Conservation (phyloP, 1,140 invertebrate genomes). For the Drosophila murphyi region DNA sequence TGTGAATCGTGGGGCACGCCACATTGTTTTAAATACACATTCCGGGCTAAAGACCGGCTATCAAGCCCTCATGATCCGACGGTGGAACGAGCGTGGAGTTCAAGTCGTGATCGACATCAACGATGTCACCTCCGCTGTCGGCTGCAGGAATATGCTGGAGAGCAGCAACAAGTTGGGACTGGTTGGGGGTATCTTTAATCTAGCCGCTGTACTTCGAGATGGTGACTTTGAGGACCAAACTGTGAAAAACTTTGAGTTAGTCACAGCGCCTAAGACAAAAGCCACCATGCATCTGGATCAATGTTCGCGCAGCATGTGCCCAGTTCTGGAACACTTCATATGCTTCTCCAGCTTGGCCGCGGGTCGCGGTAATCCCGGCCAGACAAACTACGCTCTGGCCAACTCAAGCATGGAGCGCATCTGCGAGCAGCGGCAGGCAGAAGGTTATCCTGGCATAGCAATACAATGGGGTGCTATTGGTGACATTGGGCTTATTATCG, state of each 20-base stretch:
- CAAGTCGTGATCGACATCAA: slow-evolving; percentile 90
- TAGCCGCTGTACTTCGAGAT: slow-evolving; percentile 95
- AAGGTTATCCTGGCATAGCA: slow-evolving; percentile 92
- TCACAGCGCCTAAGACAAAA: slow-evolving; percentile 92
- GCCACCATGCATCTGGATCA: slow-evolving; percentile 92
- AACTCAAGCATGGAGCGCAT: slow-evolving; percentile 98
- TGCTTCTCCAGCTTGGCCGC: slow-evolving; percentile 98
- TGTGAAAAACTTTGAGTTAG: slow-evolving; percentile 90
- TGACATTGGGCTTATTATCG: slow-evolving; percentile 96
- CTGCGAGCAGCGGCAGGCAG: slow-evolving; percentile 91
- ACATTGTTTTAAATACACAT: slow-evolving; percentile 94
- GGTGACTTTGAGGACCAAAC: slow-evolving; percentile 95
- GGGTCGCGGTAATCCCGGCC: slow-evolving; percentile 96
- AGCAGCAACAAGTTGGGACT: slow-evolving; percentile 90
- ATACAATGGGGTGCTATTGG: slow-evolving; percentile 99
- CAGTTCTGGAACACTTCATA: slow-evolving; percentile 94
- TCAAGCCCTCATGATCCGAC: slow-evolving; percentile 91
- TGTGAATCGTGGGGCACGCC: slow-evolving; percentile 91
- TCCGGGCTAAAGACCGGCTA: slow-evolving; percentile 95
- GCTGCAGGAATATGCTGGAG: slow-evolving; percentile 89
- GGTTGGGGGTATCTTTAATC: slow-evolving; percentile 97
- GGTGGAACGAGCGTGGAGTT: slow-evolving; percentile 90
- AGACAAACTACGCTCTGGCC: slow-evolving; percentile 97
- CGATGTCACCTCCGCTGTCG: slow-evolving; percentile 87
- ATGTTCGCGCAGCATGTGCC: slow-evolving; percentile 89